Evolutionary conservation across 2,888 invertebrate species (phyloP).

Genomic region (Neocrepidodera transversa): DNA sequence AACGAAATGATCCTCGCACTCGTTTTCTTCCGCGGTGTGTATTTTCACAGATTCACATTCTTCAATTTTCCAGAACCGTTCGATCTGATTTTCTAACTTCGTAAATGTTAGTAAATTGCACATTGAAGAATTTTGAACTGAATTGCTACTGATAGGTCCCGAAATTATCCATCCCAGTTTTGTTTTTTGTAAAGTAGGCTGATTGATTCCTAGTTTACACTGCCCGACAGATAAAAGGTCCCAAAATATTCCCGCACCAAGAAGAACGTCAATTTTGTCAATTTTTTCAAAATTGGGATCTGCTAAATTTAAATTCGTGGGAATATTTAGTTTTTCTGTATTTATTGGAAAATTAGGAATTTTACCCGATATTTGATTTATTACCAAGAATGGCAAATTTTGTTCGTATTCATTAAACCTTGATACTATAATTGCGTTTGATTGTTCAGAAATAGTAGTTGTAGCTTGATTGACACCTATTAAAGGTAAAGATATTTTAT

Average conservation of each 20-base stretch:
- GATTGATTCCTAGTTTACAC: conserved; percentile 18
- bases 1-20: conserved; percentile 24
- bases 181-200: conserved; percentile 29
- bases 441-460: conserved; percentile 7
- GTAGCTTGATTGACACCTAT: conserved; percentile 21
- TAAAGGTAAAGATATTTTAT: conserved; percentile 20
- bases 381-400: conserved; percentile 19
- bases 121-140: neutral
- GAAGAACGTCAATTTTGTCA: conserved; percentile 13
- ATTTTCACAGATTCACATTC: conserved; percentile 6
- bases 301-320: conserved; percentile 25
- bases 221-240: conserved; percentile 20
- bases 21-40: conserved; percentile 16
- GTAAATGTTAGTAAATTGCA: conserved; percentile 25
- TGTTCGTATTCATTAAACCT: neutral
- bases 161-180: conserved; percentile 32
- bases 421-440: conserved; percentile 7
- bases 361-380: conserved; percentile 26
- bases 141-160: conserved; percentile 19
- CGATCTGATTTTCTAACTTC: conserved; percentile 10
- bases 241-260: conserved; percentile 28
- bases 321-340: conserved; percentile 11
- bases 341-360: conserved; percentile 18
- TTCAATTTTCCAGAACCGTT: conserved; percentile 25
- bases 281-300: conserved; percentile 27